A percentile compares a stretch with the other conserved stretches of the same genome.
Evolutionary conservation across 2,888 invertebrate species (phyloP).

Genomic region (Papilio protenor): DNA sequence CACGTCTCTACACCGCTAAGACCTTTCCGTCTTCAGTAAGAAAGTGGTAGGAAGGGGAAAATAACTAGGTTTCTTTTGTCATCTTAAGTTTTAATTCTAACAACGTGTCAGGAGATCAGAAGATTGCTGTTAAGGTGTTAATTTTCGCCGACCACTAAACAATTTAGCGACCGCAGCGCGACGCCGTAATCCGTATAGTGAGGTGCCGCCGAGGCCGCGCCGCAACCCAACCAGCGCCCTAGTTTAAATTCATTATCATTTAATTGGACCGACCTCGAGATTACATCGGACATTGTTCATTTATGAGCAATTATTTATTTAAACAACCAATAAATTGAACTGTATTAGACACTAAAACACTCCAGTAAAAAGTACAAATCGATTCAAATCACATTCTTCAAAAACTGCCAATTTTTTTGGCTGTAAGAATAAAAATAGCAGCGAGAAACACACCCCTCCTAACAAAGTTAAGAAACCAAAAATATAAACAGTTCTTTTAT

Average conservation of each 20-base stretch:
- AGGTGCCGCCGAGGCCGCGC: slow-evolving; percentile 7
- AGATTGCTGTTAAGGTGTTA: slow-evolving; percentile 11
- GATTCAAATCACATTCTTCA: background rate
- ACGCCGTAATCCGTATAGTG: slow-evolving; percentile 9
- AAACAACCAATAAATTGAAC: background rate
- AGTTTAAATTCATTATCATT: slow-evolving; percentile 62
- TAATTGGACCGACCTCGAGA: slow-evolving; percentile 54
- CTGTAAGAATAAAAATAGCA: background rate
- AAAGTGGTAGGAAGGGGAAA: too few relatives aligned
- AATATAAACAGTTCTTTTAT: background rate
- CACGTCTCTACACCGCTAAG: too few relatives aligned
- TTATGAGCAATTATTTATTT: slow-evolving; percentile 45
- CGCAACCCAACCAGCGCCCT: slow-evolving; percentile 26
- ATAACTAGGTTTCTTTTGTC: slow-evolving; percentile 1
- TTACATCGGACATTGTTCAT: slow-evolving; percentile 60
- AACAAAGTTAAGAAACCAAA: too few relatives aligned
- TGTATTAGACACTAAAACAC: background rate
- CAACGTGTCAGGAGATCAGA: background rate
- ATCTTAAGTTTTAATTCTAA: background rate
- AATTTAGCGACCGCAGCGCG: slow-evolving; percentile 3
- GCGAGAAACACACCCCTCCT: background rate
- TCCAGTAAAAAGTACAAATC: background rate
- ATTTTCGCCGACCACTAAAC: slow-evolving; percentile 7
- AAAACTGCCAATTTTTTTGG: background rate
- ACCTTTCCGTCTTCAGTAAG: too few relatives aligned